Evolutionary conservation across 2,797 vertebrate species (phyloP), one percentile per base, ranked within the genome.

Genomic region (Sebastes melanostomus): DNA sequence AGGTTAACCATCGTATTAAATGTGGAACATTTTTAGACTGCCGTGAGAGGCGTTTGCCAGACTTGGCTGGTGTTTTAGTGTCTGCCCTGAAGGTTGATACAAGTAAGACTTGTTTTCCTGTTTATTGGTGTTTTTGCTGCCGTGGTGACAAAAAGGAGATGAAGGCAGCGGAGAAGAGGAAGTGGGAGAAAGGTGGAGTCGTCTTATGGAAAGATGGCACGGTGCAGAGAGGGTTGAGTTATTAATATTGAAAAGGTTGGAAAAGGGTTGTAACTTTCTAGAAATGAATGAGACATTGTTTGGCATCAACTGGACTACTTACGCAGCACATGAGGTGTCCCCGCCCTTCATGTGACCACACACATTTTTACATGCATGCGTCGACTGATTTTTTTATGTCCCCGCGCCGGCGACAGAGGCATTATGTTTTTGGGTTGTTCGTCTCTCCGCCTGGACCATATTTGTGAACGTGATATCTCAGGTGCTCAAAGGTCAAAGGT

Each of bases 261-360:
- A 88, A 91, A 84, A 82, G 55, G 24, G 0, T 42, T 72, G 71
- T 76, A 74, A 81, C 50, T 69, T 46, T 82, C 78, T 75, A 78
- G 69, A 89, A 75, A 77, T 93, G 83, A 94, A 91, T 90, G 83
- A 86, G 72, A 82, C 86, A 88, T 91, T 87, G 88, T 94, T 89
- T 85, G 76, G 77, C 66, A 55, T 83, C 61, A 78, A 58, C 73
- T 74, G 42, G 66, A 61, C 60, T 81, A 69, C 83, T 77, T 75
- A 89, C 81, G 80, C 87, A 92, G 91, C 29, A 3, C 75, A 80
- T 81, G 83, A 69, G 61, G 24, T 55, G 34, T 74, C 72, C 13
- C 62, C 32, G 46, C 32, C 66, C 66, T 32, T 72, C 30, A 72
- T n/a, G 67, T 13, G 4, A 50, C 9, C 59, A 32, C 60, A 66